These are phyloP conservation scores for Temnothorax nylanderi DNA, from an alignment of 1,140 invertebrate species.

Conservation along the genomic window DNA sequence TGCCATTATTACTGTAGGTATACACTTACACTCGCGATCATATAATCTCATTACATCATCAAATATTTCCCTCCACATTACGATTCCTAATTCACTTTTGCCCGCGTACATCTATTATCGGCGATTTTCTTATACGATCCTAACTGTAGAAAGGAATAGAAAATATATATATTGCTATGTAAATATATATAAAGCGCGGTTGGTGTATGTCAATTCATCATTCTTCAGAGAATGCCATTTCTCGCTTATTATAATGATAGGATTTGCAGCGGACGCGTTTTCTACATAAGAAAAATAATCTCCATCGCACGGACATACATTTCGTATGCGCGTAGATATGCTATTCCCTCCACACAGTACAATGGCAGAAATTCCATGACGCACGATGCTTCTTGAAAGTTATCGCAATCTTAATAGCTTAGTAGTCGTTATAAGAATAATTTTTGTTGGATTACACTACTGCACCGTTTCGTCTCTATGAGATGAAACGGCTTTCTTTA, in stretches of 20 bases:
- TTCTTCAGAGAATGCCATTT: conserved; percentile 20
- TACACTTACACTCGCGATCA: conserved; percentile 53
- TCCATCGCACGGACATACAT: background rate
- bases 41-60: background rate
- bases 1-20: conserved; percentile 71
- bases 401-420: conserved; percentile 53
- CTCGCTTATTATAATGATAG: conserved; percentile 24
- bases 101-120: conserved; percentile 1
- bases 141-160: conserved; percentile 52
- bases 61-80: conserved; percentile 14
- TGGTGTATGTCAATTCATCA: conserved; percentile 27
- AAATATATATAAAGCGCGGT: conserved; percentile 48
- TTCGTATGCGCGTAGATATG: conserved; percentile 66
- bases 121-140: conserved; percentile 29
- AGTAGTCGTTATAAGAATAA: conserved; percentile 72
- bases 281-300: conserved; percentile 26
- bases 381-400: conserved; percentile 48
- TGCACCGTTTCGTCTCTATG: conserved; percentile 12
- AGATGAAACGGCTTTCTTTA: conserved; percentile 19
- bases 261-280: conserved; percentile 11
- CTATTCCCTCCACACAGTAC: conserved; percentile 61
- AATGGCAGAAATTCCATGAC: conserved; percentile 69
- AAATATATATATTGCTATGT: conserved; percentile 51
- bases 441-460: conserved; percentile 65
- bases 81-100: conserved; percentile 24